Conservation (phyloP, 2,888 invertebrate species). For the Epistrophe eligans region DNA sequence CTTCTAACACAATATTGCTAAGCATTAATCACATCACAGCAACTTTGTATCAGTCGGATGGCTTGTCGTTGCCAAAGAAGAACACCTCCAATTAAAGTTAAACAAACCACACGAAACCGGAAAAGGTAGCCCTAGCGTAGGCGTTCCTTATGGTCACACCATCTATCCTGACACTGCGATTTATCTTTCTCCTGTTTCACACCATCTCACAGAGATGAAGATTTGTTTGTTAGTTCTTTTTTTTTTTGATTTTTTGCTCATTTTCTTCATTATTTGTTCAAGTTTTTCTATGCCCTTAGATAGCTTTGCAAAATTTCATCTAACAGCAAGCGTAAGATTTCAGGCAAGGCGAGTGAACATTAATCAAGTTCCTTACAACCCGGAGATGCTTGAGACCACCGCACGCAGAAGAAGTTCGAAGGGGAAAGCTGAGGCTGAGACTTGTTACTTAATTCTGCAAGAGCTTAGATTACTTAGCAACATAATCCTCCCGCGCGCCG, state of each 20-base stretch:
- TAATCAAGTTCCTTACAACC: conserved; percentile 66
- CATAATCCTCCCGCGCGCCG: conserved; percentile 48
- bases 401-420: conserved; percentile 18
- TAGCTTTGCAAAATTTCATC: conserved; percentile 60
- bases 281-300: conserved; percentile 59
- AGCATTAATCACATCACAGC: conserved; percentile 34
- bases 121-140: conserved; percentile 72
- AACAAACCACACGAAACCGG: conserved; percentile 73
- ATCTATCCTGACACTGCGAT: conserved; percentile 66
- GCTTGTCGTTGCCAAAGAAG: conserved; percentile 50
- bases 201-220: conserved; percentile 57
- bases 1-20: conserved; percentile 30
- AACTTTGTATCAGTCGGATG: conserved; percentile 30
- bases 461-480: conserved; percentile 66
- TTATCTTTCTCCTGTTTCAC: conserved; percentile 68
- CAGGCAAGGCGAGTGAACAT: conserved; percentile 56
- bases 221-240: too few species aligned
- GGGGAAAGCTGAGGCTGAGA: background rate
- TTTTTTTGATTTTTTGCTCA: background rate
- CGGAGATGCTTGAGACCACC: conserved; percentile 25
- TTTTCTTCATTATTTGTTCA: conserved; percentile 21
- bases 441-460: conserved; percentile 59
- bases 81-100: conserved; percentile 68
- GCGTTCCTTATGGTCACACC: conserved; percentile 72
- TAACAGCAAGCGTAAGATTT: conserved; percentile 67